These are phyloP conservation scores for Lycaena phlaeas DNA, from an alignment of 2,888 invertebrate genomes.

Conservation along the genomic window DNA sequence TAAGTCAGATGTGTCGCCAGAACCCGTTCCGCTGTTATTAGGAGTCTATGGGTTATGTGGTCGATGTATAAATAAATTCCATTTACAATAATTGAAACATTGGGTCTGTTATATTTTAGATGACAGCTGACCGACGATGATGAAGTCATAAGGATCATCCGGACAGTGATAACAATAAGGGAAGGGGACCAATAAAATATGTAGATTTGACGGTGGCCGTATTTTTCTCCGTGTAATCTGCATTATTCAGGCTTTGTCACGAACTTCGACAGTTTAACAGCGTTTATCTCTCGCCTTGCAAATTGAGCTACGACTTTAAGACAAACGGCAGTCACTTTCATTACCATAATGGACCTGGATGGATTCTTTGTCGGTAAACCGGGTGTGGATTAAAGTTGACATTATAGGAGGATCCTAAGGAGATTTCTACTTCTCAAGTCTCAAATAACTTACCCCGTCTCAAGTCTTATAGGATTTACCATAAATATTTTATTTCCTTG, in stretches of 20 bases:
- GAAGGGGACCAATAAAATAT: constrained; percentile 69
- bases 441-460: constrained; percentile 9
- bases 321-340: constrained; percentile 72
- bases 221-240: constrained; percentile 72
- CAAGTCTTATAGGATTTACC: neutral
- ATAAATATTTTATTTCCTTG: no score
- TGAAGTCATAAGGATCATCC: constrained; percentile 27
- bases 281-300: constrained; percentile 73
- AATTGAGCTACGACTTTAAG: constrained; percentile 74
- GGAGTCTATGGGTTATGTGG: no score
- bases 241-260: constrained; percentile 73
- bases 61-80: no score
- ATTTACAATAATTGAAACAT: no score
- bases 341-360: constrained; percentile 68
- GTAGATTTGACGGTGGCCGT: constrained; percentile 70
- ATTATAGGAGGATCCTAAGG: constrained; percentile 25
- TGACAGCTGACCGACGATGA: no score
- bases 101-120: no score
- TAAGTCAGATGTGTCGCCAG: no score
- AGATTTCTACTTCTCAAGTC: constrained; percentile 13
- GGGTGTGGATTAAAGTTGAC: constrained; percentile 47
- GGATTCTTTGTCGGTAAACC: constrained; percentile 65
- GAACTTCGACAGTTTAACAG: constrained; percentile 74
- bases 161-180: constrained; percentile 38
- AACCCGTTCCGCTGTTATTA: no score